Base-by-base conservation (phyloP, 2,888 invertebrate species). In the Cylindroiulus punctatus region DNA sequence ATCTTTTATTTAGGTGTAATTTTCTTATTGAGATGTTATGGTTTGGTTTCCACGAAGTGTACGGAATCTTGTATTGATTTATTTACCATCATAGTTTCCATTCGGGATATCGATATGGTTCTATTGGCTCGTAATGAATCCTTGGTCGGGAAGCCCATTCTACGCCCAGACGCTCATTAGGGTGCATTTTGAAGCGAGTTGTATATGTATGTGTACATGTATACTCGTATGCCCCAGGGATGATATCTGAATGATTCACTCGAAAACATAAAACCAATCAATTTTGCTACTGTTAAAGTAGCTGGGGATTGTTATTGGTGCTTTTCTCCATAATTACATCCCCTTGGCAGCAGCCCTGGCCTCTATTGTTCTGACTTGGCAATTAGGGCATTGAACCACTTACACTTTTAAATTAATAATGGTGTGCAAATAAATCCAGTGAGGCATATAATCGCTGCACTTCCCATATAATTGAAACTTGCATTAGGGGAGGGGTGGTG, bases 361-460 rank as follows among this genome's bases (percentile, higher is more conserved):
- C 76, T 17, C 30, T 76, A 76, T 76, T 76, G 76, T 76, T 30
- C 76, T 14, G 76, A 76, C 76, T 14, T 26, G 12, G 76, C 76
- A 76, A 76, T 76, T 76, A 76, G 26, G 76, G 76, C 76, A 76
- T 76, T 30, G 76, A 76, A 76, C 76, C 76, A 76, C 76, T 26
- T 76, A 76, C 76, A 30, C 76, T 76, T 76, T 30, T 76, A 76
- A 76, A 76, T 76, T 76, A 76, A 76, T 76, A 76, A 76, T 76
- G 76, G 76, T 76, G 76, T 76, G 76, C 76, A 76, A 76, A 76
- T 76, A 76, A 76, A 76, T 76, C 76, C 76, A 76, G 30, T 76
- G 76, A 30, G 30, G 30, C 76, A 14, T 14, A 76, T 76, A 76
- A 76, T 22, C 76, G 22, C 76, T 26, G 30, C 30, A 76, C 76